Evolutionary conservation across 2,797 vertebrate species (phyloP), one percentile per base, ranked within the genome.

Genomic region (Falco biarmicus): DNA sequence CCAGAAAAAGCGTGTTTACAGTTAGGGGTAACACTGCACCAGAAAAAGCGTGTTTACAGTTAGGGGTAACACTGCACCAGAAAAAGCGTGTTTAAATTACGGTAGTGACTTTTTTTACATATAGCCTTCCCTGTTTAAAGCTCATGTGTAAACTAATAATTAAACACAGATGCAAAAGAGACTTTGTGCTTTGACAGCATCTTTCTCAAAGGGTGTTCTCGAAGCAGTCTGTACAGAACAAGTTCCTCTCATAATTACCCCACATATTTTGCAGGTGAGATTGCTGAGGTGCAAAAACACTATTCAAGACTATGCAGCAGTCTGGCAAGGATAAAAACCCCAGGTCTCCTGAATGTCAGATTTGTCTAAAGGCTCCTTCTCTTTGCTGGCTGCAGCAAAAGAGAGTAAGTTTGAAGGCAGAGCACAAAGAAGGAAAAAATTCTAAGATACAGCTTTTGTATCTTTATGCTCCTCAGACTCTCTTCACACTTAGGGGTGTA

Each of bases 181-280:
- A 43, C 56, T 53, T 60, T 29, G 34, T 79, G 81, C 68, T 89
- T 85, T 80, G 57, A 65, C 12, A 57, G 68, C 50, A 85, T 32
- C 71, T 57, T 85, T 92, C 65, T 47, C 53, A 80, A 84, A 80
- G 50, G 71, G 73, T 63, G 51, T 39, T 88, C 48, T 69, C 50
- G 71, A 91, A 87, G 79, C 37, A 86, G 50, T 18, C n/a, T 22
- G 25, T 15, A 59, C 53, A 64, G 79, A 78, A 69, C 19, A 25
- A 93, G 45, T 34, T 89, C 41, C 24, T 21, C 47, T 65, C 60
- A 29, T 57, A 78, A 87, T 60, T 54, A 88, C 73, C 17, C 31
- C 41, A 29, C 19, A 7, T 51, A 77, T 76, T 97, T 91, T 61
- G 60, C 82, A 87, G 75, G 28, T 34, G 60, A 93, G 39, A 61